Conservation (phyloP, 2,113 vertebrate genomes). For the Pomatorhinus ruficollis region DNA sequence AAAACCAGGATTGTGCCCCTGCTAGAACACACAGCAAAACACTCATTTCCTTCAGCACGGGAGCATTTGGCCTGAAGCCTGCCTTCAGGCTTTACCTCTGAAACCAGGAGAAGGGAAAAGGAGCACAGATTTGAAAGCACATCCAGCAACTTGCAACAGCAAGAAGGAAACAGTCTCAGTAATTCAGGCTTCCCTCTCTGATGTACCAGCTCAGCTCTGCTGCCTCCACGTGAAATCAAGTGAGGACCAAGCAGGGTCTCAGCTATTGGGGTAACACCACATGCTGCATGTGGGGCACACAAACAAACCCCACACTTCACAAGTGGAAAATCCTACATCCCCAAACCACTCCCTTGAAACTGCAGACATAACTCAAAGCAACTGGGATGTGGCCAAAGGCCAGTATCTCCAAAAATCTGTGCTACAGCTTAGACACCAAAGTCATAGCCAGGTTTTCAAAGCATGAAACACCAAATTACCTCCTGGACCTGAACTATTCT, state of each 20-base stretch:
- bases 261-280: accelerated
- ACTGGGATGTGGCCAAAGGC: background rate
- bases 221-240: background rate
- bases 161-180: background rate
- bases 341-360: background rate
- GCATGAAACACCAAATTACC: background rate
- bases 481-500: background rate
- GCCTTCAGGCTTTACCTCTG: background rate
- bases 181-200: background rate
- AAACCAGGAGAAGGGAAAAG: background rate
- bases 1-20: background rate
- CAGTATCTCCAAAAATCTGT: background rate
- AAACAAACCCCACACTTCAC: background rate
- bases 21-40: accelerated
- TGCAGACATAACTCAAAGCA: background rate
- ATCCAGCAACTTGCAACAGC: background rate
- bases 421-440: background rate
- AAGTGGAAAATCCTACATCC: background rate
- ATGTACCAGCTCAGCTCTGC: background rate
- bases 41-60: background rate
- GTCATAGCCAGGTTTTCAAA: background rate
- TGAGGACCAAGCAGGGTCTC: background rate
- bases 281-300: background rate
- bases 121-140: background rate
- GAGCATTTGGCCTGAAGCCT: background rate